Conservation (phyloP, 2,113 vertebrate species). For the Tragelaphus imberbis region DNA sequence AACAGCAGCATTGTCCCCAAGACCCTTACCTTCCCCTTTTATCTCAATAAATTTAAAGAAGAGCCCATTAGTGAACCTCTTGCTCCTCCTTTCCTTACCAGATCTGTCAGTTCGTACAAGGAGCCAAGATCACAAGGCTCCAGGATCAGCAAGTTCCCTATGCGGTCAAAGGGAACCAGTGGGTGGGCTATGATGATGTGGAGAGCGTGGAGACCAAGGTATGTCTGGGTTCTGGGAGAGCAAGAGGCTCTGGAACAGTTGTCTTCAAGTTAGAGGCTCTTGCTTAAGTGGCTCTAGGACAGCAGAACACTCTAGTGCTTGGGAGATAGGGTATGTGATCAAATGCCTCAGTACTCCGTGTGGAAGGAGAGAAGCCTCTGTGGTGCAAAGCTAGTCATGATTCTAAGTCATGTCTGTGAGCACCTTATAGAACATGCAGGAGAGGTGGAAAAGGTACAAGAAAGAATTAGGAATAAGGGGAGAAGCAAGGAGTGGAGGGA, state of each 20-base stretch:
- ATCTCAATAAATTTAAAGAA: background rate
- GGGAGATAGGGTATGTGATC: background rate
- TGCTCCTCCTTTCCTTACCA: constrained; percentile 19
- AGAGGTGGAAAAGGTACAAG: background rate
- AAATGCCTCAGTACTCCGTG: background rate
- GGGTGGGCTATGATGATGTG: constrained; percentile 83
- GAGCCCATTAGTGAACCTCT: background rate
- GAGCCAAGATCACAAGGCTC: constrained; percentile 72
- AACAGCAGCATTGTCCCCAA: background rate
- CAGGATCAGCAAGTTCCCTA: constrained; percentile 82
- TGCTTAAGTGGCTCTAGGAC: background rate
- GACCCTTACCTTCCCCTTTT: background rate
- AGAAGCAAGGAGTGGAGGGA: background rate
- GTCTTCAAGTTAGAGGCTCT: background rate
- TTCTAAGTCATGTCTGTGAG: background rate
- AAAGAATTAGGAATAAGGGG: background rate
- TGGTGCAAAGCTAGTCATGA: background rate
- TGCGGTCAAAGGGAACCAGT: constrained; percentile 76
- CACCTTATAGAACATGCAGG: background rate
- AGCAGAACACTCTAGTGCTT: background rate
- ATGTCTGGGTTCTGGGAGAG: background rate
- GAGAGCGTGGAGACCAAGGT: constrained; percentile 81
- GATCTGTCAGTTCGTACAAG: constrained; percentile 78
- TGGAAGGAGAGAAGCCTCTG: background rate
- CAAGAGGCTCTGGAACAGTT: background rate